These are phyloP conservation scores for Oophaga sylvatica DNA, from an alignment of 2,797 vertebrate genomes.

Conservation along the genomic window DNA sequence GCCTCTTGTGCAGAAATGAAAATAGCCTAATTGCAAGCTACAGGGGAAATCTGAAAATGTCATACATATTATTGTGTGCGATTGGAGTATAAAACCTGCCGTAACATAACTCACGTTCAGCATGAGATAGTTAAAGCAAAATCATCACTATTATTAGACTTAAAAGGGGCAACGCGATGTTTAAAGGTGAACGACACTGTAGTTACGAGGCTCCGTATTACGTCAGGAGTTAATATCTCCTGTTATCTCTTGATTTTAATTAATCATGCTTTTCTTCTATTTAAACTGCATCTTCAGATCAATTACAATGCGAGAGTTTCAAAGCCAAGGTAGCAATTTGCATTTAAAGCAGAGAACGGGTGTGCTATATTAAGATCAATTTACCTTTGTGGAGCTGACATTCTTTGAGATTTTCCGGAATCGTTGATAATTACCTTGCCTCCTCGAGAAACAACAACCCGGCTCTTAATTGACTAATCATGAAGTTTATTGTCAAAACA, in stretches of 20 bases:
- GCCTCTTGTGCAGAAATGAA: too few species aligned
- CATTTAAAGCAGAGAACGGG: slow-evolving; percentile 36
- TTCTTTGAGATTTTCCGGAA: slow-evolving; percentile 26
- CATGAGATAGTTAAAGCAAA: not conserved
- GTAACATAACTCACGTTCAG: not conserved
- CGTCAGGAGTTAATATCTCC: not conserved
- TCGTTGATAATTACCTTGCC: slow-evolving; percentile 40
- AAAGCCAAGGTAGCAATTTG: slow-evolving; percentile 35
- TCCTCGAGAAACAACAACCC: slow-evolving; percentile 31
- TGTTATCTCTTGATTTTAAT: slow-evolving; percentile 3
- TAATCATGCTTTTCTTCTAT: not conserved
- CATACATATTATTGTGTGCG: not conserved
- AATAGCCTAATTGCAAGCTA: not conserved
- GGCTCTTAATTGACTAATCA: slow-evolving; percentile 63
- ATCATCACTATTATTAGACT: not conserved
- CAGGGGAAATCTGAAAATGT: not conserved
- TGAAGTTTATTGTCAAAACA: slow-evolving; percentile 64
- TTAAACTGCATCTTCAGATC: slow-evolving; percentile 12
- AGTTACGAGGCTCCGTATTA: not conserved
- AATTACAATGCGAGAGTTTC: slow-evolving; percentile 1
- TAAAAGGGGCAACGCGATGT: not conserved
- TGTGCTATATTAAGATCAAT: slow-evolving; percentile 20
- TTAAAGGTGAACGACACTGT: not conserved
- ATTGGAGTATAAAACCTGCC: not conserved
- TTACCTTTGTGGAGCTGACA: slow-evolving; percentile 12